Evolutionary conservation across 2,797 vertebrate species (phyloP).

Genomic region (Botia almorhae): DNA sequence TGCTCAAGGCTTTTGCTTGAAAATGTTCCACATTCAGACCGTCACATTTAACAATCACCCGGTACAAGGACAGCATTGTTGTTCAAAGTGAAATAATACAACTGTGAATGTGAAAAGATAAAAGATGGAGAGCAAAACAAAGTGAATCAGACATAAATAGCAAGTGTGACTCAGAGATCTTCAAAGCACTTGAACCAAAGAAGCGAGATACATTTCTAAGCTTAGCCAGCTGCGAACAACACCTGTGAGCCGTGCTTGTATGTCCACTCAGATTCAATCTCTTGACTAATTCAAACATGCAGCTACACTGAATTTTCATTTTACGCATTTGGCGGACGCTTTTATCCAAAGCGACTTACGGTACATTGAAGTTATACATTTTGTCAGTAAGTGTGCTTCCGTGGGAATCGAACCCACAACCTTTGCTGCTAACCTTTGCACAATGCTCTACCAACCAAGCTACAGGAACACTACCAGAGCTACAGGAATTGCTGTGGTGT

Average conservation of each 20-base stretch:
- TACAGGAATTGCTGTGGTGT: background rate
- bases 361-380: background rate
- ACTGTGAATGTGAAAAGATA: background rate
- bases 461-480: too few species aligned
- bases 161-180: background rate
- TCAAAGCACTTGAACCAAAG: background rate
- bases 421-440: too few species aligned
- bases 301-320: background rate
- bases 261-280: background rate
- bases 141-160: background rate
- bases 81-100: background rate
- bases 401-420: too few species aligned
- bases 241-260: background rate
- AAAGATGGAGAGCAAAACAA: background rate
- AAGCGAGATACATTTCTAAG: background rate
- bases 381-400: too few species aligned
- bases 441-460: too few species aligned
- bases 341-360: too few species aligned
- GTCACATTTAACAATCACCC: conserved; percentile 17
- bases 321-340: too few species aligned
- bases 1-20: conserved; percentile 41
- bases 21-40: conserved; percentile 27
- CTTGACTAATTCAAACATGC: background rate
- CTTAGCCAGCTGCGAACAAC: background rate
- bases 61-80: conserved; percentile 36